A percentile compares a stretch with the other conserved stretches of the same genome.
Conservation (phyloP, 2,113 vertebrate species). For the Forbesichthys papilliferus region DNA sequence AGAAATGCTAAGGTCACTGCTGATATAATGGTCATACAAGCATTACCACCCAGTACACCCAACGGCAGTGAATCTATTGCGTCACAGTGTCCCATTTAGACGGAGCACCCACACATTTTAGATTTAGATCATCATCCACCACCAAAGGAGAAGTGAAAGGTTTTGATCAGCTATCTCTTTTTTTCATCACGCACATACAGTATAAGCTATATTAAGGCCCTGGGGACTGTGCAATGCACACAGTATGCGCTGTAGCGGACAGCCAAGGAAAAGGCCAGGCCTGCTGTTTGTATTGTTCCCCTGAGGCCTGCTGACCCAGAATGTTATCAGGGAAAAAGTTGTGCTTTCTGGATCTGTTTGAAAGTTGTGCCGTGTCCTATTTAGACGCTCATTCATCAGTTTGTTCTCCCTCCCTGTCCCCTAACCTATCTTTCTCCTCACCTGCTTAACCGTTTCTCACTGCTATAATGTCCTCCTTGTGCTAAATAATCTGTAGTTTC, state of each 20-base stretch:
- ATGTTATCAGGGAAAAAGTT: conserved; percentile 63
- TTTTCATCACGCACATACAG: conserved; percentile 25
- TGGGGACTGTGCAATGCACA: conserved; percentile 21
- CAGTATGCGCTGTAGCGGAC: conserved; percentile 21
- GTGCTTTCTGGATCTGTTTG: conserved; percentile 64
- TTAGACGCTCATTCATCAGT: conserved; percentile 69
- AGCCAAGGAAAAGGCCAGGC: conserved; percentile 59
- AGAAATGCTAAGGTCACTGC: neutral
- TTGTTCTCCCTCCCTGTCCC: conserved; percentile 43
- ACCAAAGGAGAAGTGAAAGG: conserved; percentile 12
- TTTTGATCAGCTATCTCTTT: neutral
- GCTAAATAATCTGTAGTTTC: neutral
- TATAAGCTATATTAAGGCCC: conserved; percentile 17
- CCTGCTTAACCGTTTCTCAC: conserved; percentile 3
- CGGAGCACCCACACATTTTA: neutral
- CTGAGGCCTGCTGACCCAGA: conserved; percentile 71
- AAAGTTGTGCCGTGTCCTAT: conserved; percentile 71
- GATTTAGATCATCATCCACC: neutral
- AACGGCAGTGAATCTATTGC: neutral
- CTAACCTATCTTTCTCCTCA: conserved; percentile 35
- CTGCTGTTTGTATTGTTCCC: conserved; percentile 54
- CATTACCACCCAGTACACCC: neutral
- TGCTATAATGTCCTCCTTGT: conserved; percentile 6
- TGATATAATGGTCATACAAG: too few relatives aligned
- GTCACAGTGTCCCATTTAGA: neutral